Evolutionary conservation across 2,113 vertebrate genomes (phyloP).

Genomic region (Rhinolophus ferrumequinum): DNA sequence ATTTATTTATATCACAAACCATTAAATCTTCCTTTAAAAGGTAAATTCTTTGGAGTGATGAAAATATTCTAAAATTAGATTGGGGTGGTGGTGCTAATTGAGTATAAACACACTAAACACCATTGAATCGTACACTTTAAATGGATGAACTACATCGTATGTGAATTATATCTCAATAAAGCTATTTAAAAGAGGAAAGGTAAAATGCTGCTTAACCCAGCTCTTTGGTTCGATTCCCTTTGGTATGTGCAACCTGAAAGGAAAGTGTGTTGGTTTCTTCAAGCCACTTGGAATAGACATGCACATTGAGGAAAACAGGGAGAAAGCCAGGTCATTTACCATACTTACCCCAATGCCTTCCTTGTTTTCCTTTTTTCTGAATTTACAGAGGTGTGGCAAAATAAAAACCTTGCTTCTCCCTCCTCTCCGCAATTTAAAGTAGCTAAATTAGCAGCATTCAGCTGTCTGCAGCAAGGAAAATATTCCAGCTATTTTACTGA

Average conservation of each 20-base stretch:
- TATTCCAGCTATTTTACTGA: conserved; percentile 51
- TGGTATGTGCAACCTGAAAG: background rate
- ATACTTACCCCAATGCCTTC: background rate
- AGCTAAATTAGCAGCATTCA: conserved; percentile 36
- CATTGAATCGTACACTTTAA: background rate
- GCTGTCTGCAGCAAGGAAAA: conserved; percentile 57
- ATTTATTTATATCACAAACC: background rate
- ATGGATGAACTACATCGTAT: background rate
- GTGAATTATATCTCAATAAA: background rate
- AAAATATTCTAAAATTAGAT: background rate
- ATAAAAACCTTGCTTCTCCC: background rate
- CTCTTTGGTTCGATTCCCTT: background rate
- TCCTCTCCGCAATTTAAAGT: background rate
- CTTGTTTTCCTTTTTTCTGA: conserved; percentile 13
- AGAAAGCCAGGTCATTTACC: background rate
- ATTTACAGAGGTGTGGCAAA: conserved; percentile 24
- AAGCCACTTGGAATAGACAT: background rate
- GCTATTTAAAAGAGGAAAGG: background rate
- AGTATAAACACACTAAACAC: background rate
- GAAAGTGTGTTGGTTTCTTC: background rate
- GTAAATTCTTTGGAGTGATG: background rate
- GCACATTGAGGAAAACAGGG: background rate
- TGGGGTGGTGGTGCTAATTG: background rate
- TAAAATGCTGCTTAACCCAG: background rate
- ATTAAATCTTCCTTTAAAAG: background rate